Conservation (phyloP, 1,140 invertebrate species). For the Cataglyphis hispanica region DNA sequence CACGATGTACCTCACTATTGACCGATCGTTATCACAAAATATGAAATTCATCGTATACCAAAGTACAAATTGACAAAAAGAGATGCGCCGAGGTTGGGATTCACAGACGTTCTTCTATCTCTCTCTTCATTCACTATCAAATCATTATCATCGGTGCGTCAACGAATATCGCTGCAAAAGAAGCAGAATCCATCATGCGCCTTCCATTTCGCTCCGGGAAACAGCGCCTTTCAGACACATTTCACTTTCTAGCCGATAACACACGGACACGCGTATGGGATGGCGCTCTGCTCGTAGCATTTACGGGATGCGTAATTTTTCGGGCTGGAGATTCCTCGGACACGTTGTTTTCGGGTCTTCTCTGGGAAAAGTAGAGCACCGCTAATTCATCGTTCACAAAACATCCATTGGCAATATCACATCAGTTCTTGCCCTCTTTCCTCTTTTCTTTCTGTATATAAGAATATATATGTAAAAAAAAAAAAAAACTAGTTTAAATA, state of each 20-base stretch:
- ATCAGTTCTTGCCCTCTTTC: neutral
- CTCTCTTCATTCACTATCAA: conserved; percentile 1
- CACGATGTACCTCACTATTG: neutral
- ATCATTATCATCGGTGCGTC: conserved; percentile 27
- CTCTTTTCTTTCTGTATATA: neutral
- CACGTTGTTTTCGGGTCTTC: conserved; percentile 23
- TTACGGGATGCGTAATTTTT: conserved; percentile 23
- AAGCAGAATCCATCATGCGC: neutral
- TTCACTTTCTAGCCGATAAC: conserved; percentile 57
- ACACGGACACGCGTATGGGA: neutral
- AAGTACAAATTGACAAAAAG: neutral
- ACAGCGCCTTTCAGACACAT: conserved; percentile 42
- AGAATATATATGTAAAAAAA: no score
- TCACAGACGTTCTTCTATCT: neutral
- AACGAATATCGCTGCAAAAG: neutral
- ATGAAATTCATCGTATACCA: neutral
- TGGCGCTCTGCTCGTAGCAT: conserved; percentile 37
- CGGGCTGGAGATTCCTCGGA: neutral
- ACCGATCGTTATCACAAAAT: neutral
- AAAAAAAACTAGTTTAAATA: neutral
- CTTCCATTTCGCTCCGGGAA: neutral
- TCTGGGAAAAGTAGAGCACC: conserved; percentile 60
- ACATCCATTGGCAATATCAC: conserved; percentile 16
- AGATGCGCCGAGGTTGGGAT: neutral
- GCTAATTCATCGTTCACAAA: conserved; percentile 55